Percentiles rank a stretch among this genome's conserved stretches.
These are phyloP conservation scores for Muschampia plurimacula DNA, from an alignment of 2,888 invertebrate genomes.

Conservation along the genomic window DNA sequence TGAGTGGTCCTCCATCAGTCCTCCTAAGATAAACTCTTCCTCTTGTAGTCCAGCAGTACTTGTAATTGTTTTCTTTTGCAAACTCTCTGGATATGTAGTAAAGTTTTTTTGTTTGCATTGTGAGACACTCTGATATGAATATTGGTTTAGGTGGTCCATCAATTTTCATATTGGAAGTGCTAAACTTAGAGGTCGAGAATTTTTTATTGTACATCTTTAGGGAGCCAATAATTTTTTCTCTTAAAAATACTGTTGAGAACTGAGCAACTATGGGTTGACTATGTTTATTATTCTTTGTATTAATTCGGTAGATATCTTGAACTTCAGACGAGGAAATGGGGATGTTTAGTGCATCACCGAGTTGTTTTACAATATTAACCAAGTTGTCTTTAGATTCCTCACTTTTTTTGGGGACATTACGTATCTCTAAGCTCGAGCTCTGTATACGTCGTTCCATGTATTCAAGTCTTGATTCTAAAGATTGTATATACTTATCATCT, in stretches of 20 bases:
- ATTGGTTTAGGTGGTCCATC: not conserved
- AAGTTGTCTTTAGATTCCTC: not conserved
- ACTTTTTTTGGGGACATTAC: not conserved
- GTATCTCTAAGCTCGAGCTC: not conserved
- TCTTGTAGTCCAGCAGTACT: not conserved
- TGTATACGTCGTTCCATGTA: not conserved
- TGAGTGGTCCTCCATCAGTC: not conserved
- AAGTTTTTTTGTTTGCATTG: not conserved
- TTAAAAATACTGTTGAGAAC: not conserved
- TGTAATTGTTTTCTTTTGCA: not conserved
- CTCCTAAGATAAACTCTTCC: not conserved
- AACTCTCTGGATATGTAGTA: not conserved
- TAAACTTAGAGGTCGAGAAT: not conserved
- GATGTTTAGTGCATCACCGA: not conserved
- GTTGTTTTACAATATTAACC: not conserved
- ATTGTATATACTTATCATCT: not conserved
- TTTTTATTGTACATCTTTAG: not conserved
- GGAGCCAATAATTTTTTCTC: not conserved
- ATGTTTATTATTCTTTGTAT: not conserved
- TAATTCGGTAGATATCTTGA: not conserved
- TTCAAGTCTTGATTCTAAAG: not conserved
- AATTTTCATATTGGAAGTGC: not conserved
- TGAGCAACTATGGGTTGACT: not conserved
- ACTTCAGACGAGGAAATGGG: not conserved
- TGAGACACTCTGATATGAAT: slow-evolving; percentile 1